Evolutionary conservation across 2,888 invertebrate species (phyloP).

Genomic region (Pristionchus arcanus): DNA sequence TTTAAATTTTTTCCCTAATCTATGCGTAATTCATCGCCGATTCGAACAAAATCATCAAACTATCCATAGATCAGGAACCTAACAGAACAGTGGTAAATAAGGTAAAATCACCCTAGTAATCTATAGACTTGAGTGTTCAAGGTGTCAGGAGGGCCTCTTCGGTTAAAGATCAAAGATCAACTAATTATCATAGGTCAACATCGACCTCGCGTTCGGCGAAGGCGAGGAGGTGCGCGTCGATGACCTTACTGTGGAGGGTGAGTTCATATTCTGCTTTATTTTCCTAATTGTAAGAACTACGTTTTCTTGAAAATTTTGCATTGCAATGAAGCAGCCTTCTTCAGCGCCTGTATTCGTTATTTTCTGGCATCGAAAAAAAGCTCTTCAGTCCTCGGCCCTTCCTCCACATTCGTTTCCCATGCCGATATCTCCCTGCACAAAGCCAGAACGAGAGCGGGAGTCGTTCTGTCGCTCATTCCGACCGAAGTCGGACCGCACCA

Average conservation of each 20-base stretch:
- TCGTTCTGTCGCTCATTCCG: slow-evolving; percentile 72
- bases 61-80: too few relatives aligned
- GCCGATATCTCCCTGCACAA: slow-evolving; percentile 65
- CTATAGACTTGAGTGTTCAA: too few relatives aligned
- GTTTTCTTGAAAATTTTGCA: neutral
- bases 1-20: neutral
- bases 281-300: too few relatives aligned
- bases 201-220: slow-evolving; percentile 74
- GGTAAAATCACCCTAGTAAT: too few relatives aligned
- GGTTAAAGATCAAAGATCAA: neutral
- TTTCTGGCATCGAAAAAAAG: neutral
- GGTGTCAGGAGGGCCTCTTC: too few relatives aligned
- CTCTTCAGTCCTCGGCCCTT: slow-evolving; percentile 64
- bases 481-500: slow-evolving; percentile 68
- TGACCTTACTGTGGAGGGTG: slow-evolving; percentile 71
- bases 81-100: too few relatives aligned
- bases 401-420: slow-evolving; percentile 58
- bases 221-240: slow-evolving; percentile 71
- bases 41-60: too few relatives aligned
- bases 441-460: slow-evolving; percentile 75
- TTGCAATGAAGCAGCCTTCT: neutral
- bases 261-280: neutral
- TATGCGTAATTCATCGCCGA: neutral
- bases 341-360: too few relatives aligned
- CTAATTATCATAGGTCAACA: slow-evolving; percentile 66